Base-by-base conservation (phyloP, 2,888 invertebrate species). In the Drosophila koepferae region DNA sequence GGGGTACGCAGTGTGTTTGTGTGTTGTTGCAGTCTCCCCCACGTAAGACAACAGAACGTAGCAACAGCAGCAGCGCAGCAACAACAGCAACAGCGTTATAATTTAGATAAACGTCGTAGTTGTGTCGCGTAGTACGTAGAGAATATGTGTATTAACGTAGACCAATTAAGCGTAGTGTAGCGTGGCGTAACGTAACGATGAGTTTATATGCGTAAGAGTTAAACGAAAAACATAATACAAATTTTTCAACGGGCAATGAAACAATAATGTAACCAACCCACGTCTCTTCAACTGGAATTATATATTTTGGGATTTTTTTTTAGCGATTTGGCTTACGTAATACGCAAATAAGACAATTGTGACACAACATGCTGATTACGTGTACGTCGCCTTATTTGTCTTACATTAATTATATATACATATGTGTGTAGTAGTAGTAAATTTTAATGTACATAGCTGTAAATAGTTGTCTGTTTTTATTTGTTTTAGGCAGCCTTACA, bases 61-160 rank as follows among this genome's bases (percentile, higher is more conserved):
- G 58, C 63, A 69, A 68, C 68, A 64, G 72, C 72, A 70, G 62
- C 72, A 75, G 72, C 72, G 74, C 86, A 86, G 71, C 86, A 84
- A 67, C 87, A 86, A 72, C 84, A 34, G 49, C 31, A 85, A 75
- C 87, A 84, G 59, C 67, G 82, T 87, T 74, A 43, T 31, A 86
- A 86, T 86, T 86, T 85, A 66, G 83, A 77, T 81, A 73, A 68
- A 60, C 85, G 87, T 82, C 77, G 63, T 58, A 43, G 65, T 68
- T 67, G 56, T 51, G 60, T 65, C 41, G 56, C 67, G 64, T 61
- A 63, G 61, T 44, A 49, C 55, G 62, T 63, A 56, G 62, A 66
- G 12, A 46, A 53, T 20, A 60, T 60, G 31, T 54, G 40, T 54
- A n/a, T 28, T 70, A 49, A 66, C 72, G 75, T 65, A 55, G 75